Evolutionary conservation across 2,888 invertebrate species (phyloP).

Genomic region (Drosophila birchii): DNA sequence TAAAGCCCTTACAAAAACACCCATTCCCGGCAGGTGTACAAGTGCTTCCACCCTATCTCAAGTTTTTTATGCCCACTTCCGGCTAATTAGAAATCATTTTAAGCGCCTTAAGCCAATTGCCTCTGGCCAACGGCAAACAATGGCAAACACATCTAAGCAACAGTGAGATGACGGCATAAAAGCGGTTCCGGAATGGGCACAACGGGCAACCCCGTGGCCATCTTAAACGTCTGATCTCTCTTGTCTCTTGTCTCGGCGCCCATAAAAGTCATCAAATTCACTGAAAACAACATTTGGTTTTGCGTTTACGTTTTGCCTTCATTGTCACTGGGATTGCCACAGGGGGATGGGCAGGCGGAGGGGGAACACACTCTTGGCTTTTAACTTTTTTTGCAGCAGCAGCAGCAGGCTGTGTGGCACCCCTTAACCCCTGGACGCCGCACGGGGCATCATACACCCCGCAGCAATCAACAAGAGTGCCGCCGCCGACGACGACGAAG

Average conservation of each 20-base stretch:
- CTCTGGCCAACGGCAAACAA: slow-evolving; percentile 52
- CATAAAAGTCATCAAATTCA: slow-evolving; percentile 84
- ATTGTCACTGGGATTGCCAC: slow-evolving; percentile 63
- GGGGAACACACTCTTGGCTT: slow-evolving; percentile 58
- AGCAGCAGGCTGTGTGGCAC: slow-evolving; percentile 53
- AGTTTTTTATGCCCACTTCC: slow-evolving; percentile 36
- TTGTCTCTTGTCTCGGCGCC: slow-evolving; percentile 81
- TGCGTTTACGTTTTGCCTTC: slow-evolving; percentile 75
- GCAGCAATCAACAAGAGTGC: slow-evolving; percentile 79
- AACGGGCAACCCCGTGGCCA: slow-evolving; percentile 76
- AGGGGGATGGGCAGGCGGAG: slow-evolving; percentile 2
- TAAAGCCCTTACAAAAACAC: neutral
- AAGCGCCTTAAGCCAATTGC: slow-evolving; percentile 74
- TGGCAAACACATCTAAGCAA: slow-evolving; percentile 30
- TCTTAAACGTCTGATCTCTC: slow-evolving; percentile 84
- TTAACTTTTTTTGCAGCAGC: slow-evolving; percentile 72
- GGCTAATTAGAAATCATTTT: slow-evolving; percentile 83
- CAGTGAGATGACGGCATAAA: slow-evolving; percentile 17
- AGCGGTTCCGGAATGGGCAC: slow-evolving; percentile 22
- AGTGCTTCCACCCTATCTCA: slow-evolving; percentile 14
- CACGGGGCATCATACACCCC: slow-evolving; percentile 43
- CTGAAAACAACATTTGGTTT: slow-evolving; percentile 82
- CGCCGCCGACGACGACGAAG: slow-evolving; percentile 57
- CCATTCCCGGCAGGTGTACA: slow-evolving; percentile 8
- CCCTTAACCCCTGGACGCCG: slow-evolving; percentile 26